phyloP scores from a whole-genome alignment of 2,888 invertebrate genomes.

The Platypus cylindrus region DNA sequence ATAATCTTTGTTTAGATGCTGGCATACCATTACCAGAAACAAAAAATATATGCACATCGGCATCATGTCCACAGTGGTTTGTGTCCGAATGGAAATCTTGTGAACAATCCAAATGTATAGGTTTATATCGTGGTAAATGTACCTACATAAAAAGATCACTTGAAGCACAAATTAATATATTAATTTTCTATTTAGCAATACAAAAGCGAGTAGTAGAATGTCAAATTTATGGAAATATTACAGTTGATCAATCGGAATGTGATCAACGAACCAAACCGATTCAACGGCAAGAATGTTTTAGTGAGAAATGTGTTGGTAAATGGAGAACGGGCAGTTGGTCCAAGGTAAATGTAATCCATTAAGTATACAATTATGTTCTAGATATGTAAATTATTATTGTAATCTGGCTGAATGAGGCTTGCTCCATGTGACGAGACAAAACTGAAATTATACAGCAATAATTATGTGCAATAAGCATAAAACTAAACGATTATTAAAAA shows the following conservation, averaged over 20 bases:
- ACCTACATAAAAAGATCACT: no score
- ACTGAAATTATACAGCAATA: no score
- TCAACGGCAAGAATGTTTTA: conserved; percentile 67
- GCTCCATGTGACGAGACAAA: no score
- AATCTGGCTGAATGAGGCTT: no score
- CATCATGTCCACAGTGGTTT: conserved; percentile 62
- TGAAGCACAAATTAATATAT: no score
- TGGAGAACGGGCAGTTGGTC: conserved; percentile 93
- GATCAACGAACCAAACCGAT: conserved; percentile 61
- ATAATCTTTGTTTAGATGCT: conserved; percentile 56
- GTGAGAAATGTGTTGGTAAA: conserved; percentile 71
- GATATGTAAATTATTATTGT: conserved; percentile 1
- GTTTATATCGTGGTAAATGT: conserved; percentile 53
- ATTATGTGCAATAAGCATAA: no score
- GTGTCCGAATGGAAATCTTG: conserved; percentile 59
- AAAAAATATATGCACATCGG: conserved; percentile 51
- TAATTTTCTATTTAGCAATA: conserved; percentile 40
- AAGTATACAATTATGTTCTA: neutral
- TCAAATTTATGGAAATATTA: conserved; percentile 33
- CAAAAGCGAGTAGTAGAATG: conserved; percentile 59
- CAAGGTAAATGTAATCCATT: conserved; percentile 62
- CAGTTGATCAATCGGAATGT: conserved; percentile 44
- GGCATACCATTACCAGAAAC: conserved; percentile 51
- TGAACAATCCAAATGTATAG: conserved; percentile 60
- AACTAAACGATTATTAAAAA: no score